Evolutionary conservation across 1,140 invertebrate species (phyloP), one percentile per base, ranked within the genome.

Genomic region (Pseudomyrmex pallidus): DNA sequence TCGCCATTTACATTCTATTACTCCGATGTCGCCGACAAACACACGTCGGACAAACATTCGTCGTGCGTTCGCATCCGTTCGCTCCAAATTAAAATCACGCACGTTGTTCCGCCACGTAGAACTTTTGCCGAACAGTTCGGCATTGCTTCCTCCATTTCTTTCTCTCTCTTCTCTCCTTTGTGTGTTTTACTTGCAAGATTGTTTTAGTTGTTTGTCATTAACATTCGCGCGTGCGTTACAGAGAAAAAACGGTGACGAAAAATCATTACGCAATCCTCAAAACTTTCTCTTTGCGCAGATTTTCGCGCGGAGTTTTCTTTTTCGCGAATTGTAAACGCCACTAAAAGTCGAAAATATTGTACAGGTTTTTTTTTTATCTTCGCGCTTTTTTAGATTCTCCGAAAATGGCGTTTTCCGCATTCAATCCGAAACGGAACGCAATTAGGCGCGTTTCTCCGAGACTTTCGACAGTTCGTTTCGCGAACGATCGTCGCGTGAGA

Each of bases 1-100:
- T 70, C 44, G 76, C 20, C 44, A 80, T 80, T 80, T 70, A 59
- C 54, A 44, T 70, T 59, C 15, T 62, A 35, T 80, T 80, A 61
- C 10, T 72, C 35, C 35, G 7, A 35, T 13, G 76, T 66, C 17
- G n/a, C 35, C 44, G 10, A 54, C 15, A 25, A 20, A 8, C 35
- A 25, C 61, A 35, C 54, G 66, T 50, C 54, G 66, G 59, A 80
- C 46, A 4, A 25, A 7, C 35, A 35, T 35, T 35, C 44, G 22
- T 57, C 76, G 25, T 25, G 25, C 2, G 25, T 25, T 25, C 25
- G 67, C 59, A 80, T 80, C 66, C 54, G 35, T 59, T 44, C 15
- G n/a, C 12, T 70, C 54, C 12, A 72, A 72, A 80, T 80, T 80
- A 72, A 80, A 80, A 66, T 80, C 76, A 80, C 76, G 76, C 76